A percentile compares a stretch with the other conserved stretches of the same genome.
Evolutionary conservation across 2,797 vertebrate genomes (phyloP).

Genomic region (Trematomus bernacchii): DNA sequence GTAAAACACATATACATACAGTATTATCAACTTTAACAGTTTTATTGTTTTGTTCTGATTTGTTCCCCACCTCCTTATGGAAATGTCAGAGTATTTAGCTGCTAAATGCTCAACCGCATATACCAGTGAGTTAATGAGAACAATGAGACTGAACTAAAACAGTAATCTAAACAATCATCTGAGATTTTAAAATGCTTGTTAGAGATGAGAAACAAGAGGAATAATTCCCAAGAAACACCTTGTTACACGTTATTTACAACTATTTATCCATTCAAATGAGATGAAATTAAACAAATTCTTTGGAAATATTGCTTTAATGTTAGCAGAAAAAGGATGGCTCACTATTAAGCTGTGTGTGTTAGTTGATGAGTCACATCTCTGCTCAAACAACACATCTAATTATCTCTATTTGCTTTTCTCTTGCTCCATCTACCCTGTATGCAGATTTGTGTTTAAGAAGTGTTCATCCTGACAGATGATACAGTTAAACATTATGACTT

Average conservation of each 20-base stretch:
- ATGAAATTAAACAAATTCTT: conserved; percentile 5
- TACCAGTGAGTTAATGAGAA: too few species aligned
- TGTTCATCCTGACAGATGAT: background rate
- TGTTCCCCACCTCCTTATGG: too few species aligned
- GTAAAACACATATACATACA: background rate
- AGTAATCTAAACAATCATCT: background rate
- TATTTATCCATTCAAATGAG: background rate
- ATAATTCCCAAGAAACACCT: too few species aligned
- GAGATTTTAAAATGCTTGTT: background rate
- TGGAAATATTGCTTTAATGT: conserved; percentile 16
- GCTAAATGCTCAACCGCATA: too few species aligned
- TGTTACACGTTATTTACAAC: too few species aligned
- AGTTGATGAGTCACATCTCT: conserved; percentile 29
- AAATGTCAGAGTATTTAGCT: too few species aligned
- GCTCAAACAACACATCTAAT: conserved; percentile 9
- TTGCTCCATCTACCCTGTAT: background rate
- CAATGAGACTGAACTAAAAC: too few species aligned
- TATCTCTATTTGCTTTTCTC: background rate
- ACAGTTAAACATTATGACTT: background rate
- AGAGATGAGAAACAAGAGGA: too few species aligned
- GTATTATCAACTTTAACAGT: background rate
- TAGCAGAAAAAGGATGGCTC: conserved; percentile 11
- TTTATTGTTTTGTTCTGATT: too few species aligned
- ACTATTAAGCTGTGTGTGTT: conserved; percentile 11
- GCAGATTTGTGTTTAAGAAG: conserved; percentile 1